These are phyloP conservation scores for Silurus glanis DNA, from an alignment of 2,113 vertebrate genomes.

Conservation along the genomic window DNA sequence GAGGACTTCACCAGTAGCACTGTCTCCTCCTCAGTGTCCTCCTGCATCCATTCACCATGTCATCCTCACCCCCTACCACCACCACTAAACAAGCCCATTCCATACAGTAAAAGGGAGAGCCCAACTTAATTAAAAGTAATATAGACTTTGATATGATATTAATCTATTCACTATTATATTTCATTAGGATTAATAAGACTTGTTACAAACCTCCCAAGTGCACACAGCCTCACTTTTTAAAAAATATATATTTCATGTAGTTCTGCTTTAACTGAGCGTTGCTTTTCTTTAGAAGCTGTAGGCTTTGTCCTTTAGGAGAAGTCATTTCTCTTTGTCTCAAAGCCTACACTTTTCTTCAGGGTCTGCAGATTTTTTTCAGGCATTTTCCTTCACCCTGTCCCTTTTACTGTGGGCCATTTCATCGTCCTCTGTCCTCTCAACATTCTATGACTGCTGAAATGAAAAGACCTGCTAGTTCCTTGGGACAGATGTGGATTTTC, in stretches of 20 bases:
- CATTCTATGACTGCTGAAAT: constrained; percentile 17
- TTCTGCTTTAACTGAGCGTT: background rate
- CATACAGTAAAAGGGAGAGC: constrained; percentile 56
- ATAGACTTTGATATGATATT: background rate
- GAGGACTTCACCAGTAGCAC: constrained; percentile 81
- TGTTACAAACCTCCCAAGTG: background rate
- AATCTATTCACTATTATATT: background rate
- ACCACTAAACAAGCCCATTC: constrained; percentile 42
- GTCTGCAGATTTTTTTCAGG: background rate
- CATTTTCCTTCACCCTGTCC: constrained; percentile 40
- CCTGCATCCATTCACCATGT: constrained; percentile 44
- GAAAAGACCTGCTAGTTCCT: constrained; percentile 42
- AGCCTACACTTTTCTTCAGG: background rate
- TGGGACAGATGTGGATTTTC: constrained; percentile 23
- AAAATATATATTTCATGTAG: background rate
- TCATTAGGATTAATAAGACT: background rate
- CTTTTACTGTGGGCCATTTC: constrained; percentile 56
- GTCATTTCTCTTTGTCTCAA: background rate
- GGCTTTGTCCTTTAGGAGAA: background rate
- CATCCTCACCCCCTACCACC: constrained; percentile 29
- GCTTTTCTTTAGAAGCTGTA: background rate
- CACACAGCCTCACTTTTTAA: background rate
- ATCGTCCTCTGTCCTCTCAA: constrained; percentile 22
- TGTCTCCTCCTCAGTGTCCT: constrained; percentile 65
- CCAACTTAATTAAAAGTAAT: background rate